Evolutionary conservation across 2,888 invertebrate genomes (phyloP), one percentile per base, ranked within the genome.

Genomic region (Ferdinandea cuprea): DNA sequence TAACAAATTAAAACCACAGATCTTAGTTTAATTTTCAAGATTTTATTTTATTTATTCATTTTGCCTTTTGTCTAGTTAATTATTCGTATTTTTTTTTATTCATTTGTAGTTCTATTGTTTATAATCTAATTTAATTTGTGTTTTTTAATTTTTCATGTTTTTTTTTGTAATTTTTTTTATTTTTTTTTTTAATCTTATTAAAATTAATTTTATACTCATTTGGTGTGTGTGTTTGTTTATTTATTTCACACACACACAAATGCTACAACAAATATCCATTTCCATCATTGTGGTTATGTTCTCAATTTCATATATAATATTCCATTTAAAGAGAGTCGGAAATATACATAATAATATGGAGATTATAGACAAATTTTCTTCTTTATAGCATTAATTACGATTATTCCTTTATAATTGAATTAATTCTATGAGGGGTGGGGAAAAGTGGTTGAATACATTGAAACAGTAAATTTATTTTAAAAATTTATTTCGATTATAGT

Each of bases 381-480:
- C 11, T 54, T 63, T 42, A 21, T 42, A 50, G 35, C 52, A 50
- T 42, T 28, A n/a, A 32, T 32, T 58, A 46, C 17, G 48, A 6
- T 61, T 40, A 37, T 37, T 59, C 13, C 6, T 40, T 48, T 59
- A 40, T 42, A 65, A 40, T 42, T 54, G 44, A 74, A 68, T 32
- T 68, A 61, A 40, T 46, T 69, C 63, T 59, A 76, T 58, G 15
- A 28, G 54, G 58, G 54, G n/a, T n/a, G n/a, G n/a, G n/a, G n/a
- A n/a, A 56, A 54, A 37, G 30, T 44, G 46, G 17, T 65, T 42
- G 32, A 58, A 59, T 81, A 76, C 63, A 66, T 71, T 69, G 25
- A 63, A 80, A 80, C 69, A 80, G n/a, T 56, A 35, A 44, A 40
- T 56, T 46, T 68, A 19, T 35, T 54, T 66, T 54, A 44, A n/a